phyloP scores from a whole-genome alignment of 2,888 invertebrate genomes.

The Lithophane socia region DNA sequence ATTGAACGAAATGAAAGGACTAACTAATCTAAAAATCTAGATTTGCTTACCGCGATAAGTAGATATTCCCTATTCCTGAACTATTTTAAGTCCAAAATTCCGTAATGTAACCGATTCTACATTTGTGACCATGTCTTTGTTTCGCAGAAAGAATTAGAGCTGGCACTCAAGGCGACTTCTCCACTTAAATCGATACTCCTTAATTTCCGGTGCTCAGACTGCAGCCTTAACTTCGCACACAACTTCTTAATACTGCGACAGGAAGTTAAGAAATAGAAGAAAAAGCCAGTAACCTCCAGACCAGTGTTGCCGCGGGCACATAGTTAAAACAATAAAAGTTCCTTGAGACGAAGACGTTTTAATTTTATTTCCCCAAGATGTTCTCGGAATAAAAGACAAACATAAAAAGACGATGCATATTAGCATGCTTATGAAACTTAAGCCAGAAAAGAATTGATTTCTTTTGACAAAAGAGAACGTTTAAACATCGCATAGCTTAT shows the following conservation, averaged over 20 bases:
- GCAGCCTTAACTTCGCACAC: slow-evolving; percentile 40
- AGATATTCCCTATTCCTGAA: background rate
- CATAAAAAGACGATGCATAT: slow-evolving; percentile 35
- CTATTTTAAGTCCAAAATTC: background rate
- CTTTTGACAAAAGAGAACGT: slow-evolving; percentile 25
- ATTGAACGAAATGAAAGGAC: background rate
- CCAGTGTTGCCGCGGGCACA: slow-evolving; percentile 44
- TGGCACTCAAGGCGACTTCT: slow-evolving; percentile 13
- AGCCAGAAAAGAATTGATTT: slow-evolving; percentile 21
- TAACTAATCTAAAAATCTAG: background rate
- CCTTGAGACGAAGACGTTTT: slow-evolving; percentile 42
- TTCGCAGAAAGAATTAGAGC: background rate
- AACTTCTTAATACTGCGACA: slow-evolving; percentile 57
- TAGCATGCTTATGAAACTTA: slow-evolving; percentile 33
- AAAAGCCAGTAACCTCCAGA: slow-evolving; percentile 45
- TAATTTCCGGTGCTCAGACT: slow-evolving; percentile 53
- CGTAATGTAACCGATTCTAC: background rate
- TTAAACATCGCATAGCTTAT: slow-evolving; percentile 22
- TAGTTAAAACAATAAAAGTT: slow-evolving; percentile 51
- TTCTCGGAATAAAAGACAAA: slow-evolving; percentile 44
- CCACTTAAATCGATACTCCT: slow-evolving; percentile 56
- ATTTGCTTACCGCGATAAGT: background rate
- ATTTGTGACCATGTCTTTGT: background rate
- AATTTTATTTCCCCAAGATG: slow-evolving; percentile 49
- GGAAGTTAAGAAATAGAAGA: slow-evolving; percentile 60